phyloP scores from a whole-genome alignment of 2,888 invertebrate species.

The Laspeyria flexula region DNA sequence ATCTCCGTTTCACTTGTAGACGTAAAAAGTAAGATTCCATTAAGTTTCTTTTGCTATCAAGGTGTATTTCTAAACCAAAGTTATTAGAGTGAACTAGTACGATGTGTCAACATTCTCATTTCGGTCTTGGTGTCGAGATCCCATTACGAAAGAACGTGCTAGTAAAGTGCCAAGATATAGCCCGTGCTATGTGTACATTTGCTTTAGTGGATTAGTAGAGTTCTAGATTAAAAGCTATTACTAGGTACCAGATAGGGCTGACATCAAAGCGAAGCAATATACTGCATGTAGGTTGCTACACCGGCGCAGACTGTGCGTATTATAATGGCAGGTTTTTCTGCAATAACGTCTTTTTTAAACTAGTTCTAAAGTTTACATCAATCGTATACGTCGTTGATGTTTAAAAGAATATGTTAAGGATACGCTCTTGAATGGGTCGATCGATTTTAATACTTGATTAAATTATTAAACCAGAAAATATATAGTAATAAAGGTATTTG shows the following conservation, averaged over 20 bases:
- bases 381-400: no score
- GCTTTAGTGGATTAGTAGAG: not conserved
- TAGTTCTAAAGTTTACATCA: no score
- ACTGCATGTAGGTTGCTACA: no score
- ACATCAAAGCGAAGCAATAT: not conserved
- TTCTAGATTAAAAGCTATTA: not conserved
- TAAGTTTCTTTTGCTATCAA: slow-evolving; percentile 1
- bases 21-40: not conserved
- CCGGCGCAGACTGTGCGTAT: no score
- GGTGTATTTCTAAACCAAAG: slow-evolving; percentile 1
- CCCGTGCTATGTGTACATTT: not conserved
- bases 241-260: not conserved
- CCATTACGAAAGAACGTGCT: slow-evolving; percentile 28
- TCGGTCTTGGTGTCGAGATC: slow-evolving; percentile 1
- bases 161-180: slow-evolving; percentile 24
- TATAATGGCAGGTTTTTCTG: no score
- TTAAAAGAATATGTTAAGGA: no score
- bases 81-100: not conserved
- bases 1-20: slow-evolving; percentile 16
- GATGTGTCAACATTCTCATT: slow-evolving; percentile 18
- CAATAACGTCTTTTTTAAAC: no score
- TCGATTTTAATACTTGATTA: no score
- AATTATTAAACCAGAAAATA: no score
- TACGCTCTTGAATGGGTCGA: no score
- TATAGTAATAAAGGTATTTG: no score